Evolutionary conservation across 2,797 vertebrate genomes (phyloP), one percentile per base, ranked within the genome.

Genomic region (Melanotaenia boesemani): DNA sequence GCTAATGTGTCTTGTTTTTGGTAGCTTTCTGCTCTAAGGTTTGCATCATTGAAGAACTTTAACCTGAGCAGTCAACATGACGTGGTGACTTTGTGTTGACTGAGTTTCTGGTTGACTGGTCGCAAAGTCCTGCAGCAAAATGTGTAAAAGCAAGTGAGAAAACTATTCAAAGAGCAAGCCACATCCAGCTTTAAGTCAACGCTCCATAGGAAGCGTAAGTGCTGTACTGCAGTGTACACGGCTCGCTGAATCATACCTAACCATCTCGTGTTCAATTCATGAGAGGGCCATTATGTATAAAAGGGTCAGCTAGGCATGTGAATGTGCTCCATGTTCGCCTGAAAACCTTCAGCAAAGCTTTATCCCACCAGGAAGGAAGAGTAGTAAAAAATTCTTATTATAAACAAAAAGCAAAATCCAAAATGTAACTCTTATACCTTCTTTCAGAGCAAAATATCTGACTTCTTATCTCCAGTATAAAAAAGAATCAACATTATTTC

Each of bases 181-280:
- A 64, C 68, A 63, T 56, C 20, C 67, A 22, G 80, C 85, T 74
- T 58, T 67, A 81, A 44, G 70, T 67, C 50, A 13, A 12, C 4
- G 28, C 75, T 86, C 68, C 68, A 73, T 77, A 66, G 59, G 83
- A 79, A 71, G 62, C 63, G 24, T 74, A 72, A 87, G 91, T 73
- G 82, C 83, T 60, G 75, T 2, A 3, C 58, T 41, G 84, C 75
- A 32, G 56, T 1, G 77, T 22, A 13, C 85, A 67, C 52, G 72
- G 79, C 75, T 74, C 73, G 37, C 79, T 91, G 85, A 91, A 84
- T 89, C 89, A 85, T 72, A 82, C 80, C 82, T 60, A 70, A 81
- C 81, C 71, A 73, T 80, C 86, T 87, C 75, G 22, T 88, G 83
- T 89, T 91, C 68, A 86, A 90, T 88, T 90, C 87, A 89, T 88